Evolutionary conservation across 2,113 vertebrate genomes (phyloP).

Genomic region (Chamaetylas fuelleborni): DNA sequence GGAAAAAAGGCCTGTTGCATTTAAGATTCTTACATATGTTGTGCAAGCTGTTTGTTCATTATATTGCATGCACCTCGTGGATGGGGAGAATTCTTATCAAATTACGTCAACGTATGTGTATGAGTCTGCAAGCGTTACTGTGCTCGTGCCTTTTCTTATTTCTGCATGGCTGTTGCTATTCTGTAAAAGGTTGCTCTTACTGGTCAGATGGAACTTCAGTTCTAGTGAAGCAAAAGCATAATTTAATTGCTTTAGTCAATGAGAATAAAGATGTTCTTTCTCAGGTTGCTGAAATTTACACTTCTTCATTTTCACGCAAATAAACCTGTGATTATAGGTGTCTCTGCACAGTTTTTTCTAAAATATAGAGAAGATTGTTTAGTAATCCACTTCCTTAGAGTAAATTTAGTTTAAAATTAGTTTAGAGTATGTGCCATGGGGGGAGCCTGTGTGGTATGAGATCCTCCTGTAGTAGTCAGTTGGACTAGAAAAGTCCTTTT

Average conservation of each 20-base stretch:
- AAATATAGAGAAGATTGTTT: neutral
- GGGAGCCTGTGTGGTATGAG: neutral
- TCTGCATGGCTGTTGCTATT: neutral
- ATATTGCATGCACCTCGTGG: neutral
- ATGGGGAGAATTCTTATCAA: neutral
- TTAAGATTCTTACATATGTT: neutral
- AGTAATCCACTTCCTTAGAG: neutral
- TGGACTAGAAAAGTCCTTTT: neutral
- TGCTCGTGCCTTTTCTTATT: neutral
- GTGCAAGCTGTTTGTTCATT: neutral
- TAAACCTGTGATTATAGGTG: neutral
- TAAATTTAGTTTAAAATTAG: no score
- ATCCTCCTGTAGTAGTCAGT: neutral
- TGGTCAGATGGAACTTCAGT: neutral
- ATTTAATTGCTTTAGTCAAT: neutral
- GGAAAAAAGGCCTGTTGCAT: neutral
- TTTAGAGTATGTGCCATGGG: neutral
- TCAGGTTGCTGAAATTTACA: accelerated
- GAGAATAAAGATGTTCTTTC: neutral
- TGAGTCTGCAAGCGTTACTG: neutral
- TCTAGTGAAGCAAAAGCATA: neutral
- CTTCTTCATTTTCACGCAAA: neutral
- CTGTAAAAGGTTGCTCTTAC: neutral
- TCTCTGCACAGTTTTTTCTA: neutral
- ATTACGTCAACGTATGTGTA: neutral